These are phyloP conservation scores for Megamerina dolium DNA, from an alignment of 2,888 invertebrate species.

Conservation along the genomic window DNA sequence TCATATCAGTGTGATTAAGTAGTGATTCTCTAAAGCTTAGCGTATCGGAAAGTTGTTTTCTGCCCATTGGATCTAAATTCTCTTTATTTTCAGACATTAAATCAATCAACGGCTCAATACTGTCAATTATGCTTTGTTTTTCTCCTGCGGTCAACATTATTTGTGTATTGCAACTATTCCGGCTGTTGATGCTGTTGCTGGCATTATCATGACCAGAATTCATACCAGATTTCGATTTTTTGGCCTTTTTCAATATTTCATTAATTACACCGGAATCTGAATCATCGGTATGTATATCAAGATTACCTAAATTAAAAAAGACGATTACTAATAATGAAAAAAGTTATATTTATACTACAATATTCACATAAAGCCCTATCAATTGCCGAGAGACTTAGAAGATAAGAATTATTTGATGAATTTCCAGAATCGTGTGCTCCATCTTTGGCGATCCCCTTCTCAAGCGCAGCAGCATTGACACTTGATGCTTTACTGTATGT, in stretches of 20 bases:
- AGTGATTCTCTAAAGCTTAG: conserved; percentile 43
- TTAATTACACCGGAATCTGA: conserved; percentile 32
- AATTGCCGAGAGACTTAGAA: conserved; percentile 42
- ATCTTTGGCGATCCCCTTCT: conserved; percentile 1
- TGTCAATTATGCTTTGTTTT: too few relatives aligned
- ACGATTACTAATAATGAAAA: conserved; percentile 1
- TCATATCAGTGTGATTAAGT: conserved; percentile 36
- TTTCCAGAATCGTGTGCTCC: conserved; percentile 31
- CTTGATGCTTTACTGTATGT: conserved; percentile 26
- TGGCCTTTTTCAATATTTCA: background rate
- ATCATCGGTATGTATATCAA: conserved; percentile 34
- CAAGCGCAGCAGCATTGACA: background rate
- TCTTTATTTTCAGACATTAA: conserved; percentile 33
- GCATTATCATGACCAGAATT: background rate
- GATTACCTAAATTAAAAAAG: conserved; percentile 26
- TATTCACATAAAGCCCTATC: conserved; percentile 39
- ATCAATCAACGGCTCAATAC: too few relatives aligned
- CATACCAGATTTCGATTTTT: background rate
- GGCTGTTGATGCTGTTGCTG: too few relatives aligned
- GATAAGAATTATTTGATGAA: conserved; percentile 32
- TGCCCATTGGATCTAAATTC: conserved; percentile 34
- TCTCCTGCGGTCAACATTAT: too few relatives aligned
- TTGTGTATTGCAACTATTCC: too few relatives aligned
- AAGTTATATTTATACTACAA: conserved; percentile 1
- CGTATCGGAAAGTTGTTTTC: conserved; percentile 36